Conservation (phyloP, 1,140 invertebrate genomes). For the Agraylea sexmaculata region DNA sequence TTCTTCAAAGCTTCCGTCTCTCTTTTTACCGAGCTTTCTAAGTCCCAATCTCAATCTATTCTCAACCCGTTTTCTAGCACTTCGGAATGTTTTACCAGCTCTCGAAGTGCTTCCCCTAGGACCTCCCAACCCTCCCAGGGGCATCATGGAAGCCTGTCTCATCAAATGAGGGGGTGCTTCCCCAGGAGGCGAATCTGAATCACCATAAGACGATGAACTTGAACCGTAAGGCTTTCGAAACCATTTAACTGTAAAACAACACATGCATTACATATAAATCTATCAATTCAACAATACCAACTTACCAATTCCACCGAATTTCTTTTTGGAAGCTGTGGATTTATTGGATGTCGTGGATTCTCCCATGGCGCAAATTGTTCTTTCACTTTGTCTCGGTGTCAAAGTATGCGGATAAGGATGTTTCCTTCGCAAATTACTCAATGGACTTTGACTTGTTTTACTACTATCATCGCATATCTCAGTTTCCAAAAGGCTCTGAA, state of each 20-base stretch:
- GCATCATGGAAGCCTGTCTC: slow-evolving; percentile 32
- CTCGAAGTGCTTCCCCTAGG: slow-evolving; percentile 29
- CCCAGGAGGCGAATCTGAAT: slow-evolving; percentile 39
- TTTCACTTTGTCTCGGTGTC: slow-evolving; percentile 69
- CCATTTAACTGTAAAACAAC: slow-evolving; percentile 73
- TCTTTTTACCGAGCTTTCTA: slow-evolving; percentile 68
- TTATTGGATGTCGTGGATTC: slow-evolving; percentile 27
- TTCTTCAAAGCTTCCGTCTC: slow-evolving; percentile 78
- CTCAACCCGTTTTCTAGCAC: slow-evolving; percentile 74
- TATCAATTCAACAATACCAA: too few species aligned
- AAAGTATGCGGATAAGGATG: slow-evolving; percentile 49
- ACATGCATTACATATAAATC: too few species aligned
- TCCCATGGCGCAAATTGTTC: slow-evolving; percentile 44
- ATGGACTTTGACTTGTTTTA: slow-evolving; percentile 61
- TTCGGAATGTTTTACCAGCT: slow-evolving; percentile 54
- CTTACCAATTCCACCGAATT: slow-evolving; percentile 53
- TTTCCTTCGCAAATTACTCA: slow-evolving; percentile 61
- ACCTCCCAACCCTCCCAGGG: slow-evolving; percentile 23
- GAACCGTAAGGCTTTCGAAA: slow-evolving; percentile 40
- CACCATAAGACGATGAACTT: slow-evolving; percentile 35
- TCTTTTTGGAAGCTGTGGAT: slow-evolving; percentile 37
- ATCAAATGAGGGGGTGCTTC: slow-evolving; percentile 30
- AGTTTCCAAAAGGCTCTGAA: slow-evolving; percentile 67
- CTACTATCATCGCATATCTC: slow-evolving; percentile 58
- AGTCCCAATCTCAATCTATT: slow-evolving; percentile 61